Conservation (phyloP, 2,888 invertebrate species). For the Digitonthophagus gazella region DNA sequence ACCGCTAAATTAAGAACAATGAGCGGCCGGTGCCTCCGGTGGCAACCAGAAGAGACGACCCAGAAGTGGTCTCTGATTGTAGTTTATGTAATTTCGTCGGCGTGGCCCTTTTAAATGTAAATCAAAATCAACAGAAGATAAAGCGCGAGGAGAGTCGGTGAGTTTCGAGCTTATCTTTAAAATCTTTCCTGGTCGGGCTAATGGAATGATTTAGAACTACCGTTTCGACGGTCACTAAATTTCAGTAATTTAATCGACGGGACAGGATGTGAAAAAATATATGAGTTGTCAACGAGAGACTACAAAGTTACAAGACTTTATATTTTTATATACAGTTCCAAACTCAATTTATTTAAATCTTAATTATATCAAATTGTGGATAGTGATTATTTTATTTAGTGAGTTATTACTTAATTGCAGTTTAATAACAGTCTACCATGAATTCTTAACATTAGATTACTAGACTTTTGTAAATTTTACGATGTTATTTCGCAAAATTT, state of each 20-base stretch:
- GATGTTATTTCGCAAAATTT: too few relatives aligned
- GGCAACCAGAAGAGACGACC: not conserved
- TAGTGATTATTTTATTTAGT: too few relatives aligned
- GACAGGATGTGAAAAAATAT: not conserved
- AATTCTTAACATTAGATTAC: too few relatives aligned
- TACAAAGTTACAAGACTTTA: not conserved
- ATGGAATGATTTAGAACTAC: slow-evolving; percentile 21
- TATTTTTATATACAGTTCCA: too few relatives aligned
- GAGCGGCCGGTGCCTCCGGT: not conserved
- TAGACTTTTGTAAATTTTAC: too few relatives aligned
- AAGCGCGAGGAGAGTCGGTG: slow-evolving; percentile 13
- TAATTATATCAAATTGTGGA: too few relatives aligned
- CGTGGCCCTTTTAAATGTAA: slow-evolving; percentile 14
- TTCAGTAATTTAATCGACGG: slow-evolving; percentile 30
- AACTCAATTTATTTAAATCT: too few relatives aligned
- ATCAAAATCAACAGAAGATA: slow-evolving; percentile 18
- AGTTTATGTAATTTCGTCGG: slow-evolving; percentile 14
- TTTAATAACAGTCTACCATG: too few relatives aligned
- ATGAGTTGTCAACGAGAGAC: not conserved
- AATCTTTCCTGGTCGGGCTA: slow-evolving; percentile 12
- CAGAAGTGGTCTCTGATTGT: slow-evolving; percentile 8
- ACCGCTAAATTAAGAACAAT: not conserved
- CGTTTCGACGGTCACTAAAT: slow-evolving; percentile 16
- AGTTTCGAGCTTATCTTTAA: not conserved
- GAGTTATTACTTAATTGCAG: too few relatives aligned